Conservation (phyloP, 2,797 vertebrate genomes). For the Rallus crepitans region DNA sequence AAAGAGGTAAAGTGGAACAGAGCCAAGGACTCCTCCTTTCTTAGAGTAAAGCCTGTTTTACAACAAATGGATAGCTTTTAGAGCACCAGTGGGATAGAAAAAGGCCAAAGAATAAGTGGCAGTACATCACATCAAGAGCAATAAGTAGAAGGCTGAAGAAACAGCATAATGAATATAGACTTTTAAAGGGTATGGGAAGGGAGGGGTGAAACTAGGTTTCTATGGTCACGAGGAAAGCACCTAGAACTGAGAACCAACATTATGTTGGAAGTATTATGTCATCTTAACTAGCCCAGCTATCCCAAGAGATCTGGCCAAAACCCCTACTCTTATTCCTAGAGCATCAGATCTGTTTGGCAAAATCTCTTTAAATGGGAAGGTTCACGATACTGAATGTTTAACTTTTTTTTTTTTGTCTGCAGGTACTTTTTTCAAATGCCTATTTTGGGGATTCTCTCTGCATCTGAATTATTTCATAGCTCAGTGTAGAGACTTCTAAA, state of each 20-base stretch:
- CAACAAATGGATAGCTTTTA: background rate
- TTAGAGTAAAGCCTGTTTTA: background rate
- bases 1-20: background rate
- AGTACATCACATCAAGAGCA: background rate
- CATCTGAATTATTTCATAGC: constrained; percentile 57
- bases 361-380: background rate
- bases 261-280: background rate
- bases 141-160: background rate
- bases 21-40: background rate
- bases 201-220: background rate
- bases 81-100: background rate
- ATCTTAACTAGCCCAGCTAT: background rate
- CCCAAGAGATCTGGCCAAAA: background rate
- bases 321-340: background rate
- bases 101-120: background rate
- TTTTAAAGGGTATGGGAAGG: background rate
- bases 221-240: background rate
- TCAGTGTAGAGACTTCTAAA: constrained; percentile 46
- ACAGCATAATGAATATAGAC: background rate
- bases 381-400: background rate
- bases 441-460: constrained; percentile 40
- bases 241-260: background rate
- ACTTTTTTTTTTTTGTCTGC: constrained; percentile 4
- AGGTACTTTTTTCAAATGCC: background rate
- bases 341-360: background rate